Percentiles rank a stretch among this genome's conserved stretches.
Conservation (phyloP, 2,797 vertebrate genomes). For the Rousettus madagascariensis region DNA sequence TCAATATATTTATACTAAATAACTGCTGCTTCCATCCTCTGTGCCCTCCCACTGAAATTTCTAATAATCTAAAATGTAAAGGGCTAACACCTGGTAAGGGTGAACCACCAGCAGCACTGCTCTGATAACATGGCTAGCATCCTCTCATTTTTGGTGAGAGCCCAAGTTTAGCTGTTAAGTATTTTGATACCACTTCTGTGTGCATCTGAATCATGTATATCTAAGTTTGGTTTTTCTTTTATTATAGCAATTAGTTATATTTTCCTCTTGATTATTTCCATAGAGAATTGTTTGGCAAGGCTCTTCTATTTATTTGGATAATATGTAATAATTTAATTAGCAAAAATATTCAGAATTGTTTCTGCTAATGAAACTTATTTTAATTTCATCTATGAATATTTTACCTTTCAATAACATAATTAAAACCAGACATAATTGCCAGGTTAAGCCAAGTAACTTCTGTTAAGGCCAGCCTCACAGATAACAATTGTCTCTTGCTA, state of each 20-base stretch:
- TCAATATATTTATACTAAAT: not conserved
- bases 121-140: not conserved
- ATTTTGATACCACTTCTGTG: not conserved
- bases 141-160: not conserved
- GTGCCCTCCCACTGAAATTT: not conserved
- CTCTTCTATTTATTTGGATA: slow-evolving; percentile 46
- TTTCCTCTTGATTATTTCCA: slow-evolving; percentile 39
- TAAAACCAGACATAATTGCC: slow-evolving; percentile 54
- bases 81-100: not conserved
- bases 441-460: slow-evolving; percentile 55
- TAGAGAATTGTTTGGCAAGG: slow-evolving; percentile 5
- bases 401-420: slow-evolving; percentile 46
- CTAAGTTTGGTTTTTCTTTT: slow-evolving; percentile 22
- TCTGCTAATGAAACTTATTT: not conserved
- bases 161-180: not conserved
- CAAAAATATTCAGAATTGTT: slow-evolving; percentile 38
- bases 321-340: slow-evolving; percentile 44
- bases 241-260: slow-evolving; percentile 7
- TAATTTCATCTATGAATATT: slow-evolving; percentile 43
- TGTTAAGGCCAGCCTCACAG: slow-evolving; percentile 17
- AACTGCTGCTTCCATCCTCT: not conserved
- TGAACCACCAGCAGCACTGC: not conserved
- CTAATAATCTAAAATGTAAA: slow-evolving; percentile 3
- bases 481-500: slow-evolving; percentile 38
- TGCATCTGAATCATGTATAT: not conserved